Base-by-base conservation (phyloP, 2,888 invertebrate genomes). In the Gandaritis pyraliata region DNA sequence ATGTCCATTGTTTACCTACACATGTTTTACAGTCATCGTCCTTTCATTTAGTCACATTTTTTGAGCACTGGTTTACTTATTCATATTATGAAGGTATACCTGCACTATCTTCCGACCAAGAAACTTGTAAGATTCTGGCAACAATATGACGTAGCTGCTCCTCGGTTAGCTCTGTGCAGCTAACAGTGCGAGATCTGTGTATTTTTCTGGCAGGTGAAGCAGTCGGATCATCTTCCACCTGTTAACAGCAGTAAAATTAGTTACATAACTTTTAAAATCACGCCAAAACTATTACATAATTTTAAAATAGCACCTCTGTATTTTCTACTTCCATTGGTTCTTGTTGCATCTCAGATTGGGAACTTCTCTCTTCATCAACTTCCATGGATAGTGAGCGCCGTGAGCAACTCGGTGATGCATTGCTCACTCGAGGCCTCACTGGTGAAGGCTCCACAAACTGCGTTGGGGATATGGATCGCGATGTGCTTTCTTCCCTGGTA, bases 101-200 rank as follows among this genome's bases (percentile, higher is more conserved):
- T 73, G 90, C 88, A 74, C 93, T 93, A 52, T 91, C 91, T 72
- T 94, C 94, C 65, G 93, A 93, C 95, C 96, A 96, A 1, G 96
- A 94, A 39, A 95, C 95, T 79, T 95, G 94, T 15, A 97, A 86
- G 58, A 97, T 94, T 75, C 95, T 93, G 1, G 95, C 95, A 50
- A 96, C 92, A 67, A 95, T 93, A 57, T 92, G 85, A 65, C 94
- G 88, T 23, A 95, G 88, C 77, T 95, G 95, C 55, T 95, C 95
- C 64, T 94, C 94, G 6, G 94, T 94, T 57, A 95, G 84, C 78
- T 95, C 95, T 12, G 93, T 92, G 65, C 93, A 90, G 74, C 92
- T 93, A 43, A 90, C 83, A 30, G 93, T 92, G 48, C 92, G 80
- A 16, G 88, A 87, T 53, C 92, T 74, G 61, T 88, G 85, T 69